Base-by-base conservation (phyloP, 2,797 vertebrate genomes). In the Lacerta viridis region DNA sequence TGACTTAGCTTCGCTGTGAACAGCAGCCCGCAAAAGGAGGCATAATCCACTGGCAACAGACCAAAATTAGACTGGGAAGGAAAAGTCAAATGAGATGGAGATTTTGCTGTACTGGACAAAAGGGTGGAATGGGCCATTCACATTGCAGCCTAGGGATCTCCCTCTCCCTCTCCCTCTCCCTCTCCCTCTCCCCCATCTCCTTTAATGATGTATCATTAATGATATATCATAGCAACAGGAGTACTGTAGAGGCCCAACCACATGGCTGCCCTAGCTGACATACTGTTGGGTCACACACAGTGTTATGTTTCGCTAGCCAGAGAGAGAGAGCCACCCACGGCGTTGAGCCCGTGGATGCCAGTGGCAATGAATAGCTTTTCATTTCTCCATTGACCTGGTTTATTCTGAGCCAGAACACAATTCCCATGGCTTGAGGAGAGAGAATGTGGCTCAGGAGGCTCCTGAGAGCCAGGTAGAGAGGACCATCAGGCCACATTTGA, bases 311-410 rank as follows among this genome's bases (percentile, higher is more conserved):
- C 94, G 90, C n/a, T 33, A 85, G 81, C 81, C 0, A 0, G 11
- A 79, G 20, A 0, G 20, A 0, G 9, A 79, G 20, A 90, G 84
- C 91, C 90, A 92, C 92, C 90, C 84, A 0, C 91, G 86, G 93
- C 87, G 92, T 81, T 88, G 90, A 91, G 33, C 27, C 71, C 17
- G 41, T n/a, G 27, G 46, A 86, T 95, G 94, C 91, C 94, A 85
- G 85, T 92, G 76, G 80, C 92, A 94, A 95, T 95, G 94, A 95
- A 92, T 86, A 78, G 0, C 0, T 4, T 29, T 13, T 89, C 84
- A 83, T 83, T 89, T 87, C 82, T 90, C 81, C 87, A 80, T 46
- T 85, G 87, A 88, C 79, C 66, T 92, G 90, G 86, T 88, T 88
- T 81, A 36, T 80, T 71, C 86, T 84, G 79, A 75, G 91, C 81